Evolutionary conservation across 2,797 vertebrate genomes (phyloP).

Genomic region (Tauraco hartlaubi): DNA sequence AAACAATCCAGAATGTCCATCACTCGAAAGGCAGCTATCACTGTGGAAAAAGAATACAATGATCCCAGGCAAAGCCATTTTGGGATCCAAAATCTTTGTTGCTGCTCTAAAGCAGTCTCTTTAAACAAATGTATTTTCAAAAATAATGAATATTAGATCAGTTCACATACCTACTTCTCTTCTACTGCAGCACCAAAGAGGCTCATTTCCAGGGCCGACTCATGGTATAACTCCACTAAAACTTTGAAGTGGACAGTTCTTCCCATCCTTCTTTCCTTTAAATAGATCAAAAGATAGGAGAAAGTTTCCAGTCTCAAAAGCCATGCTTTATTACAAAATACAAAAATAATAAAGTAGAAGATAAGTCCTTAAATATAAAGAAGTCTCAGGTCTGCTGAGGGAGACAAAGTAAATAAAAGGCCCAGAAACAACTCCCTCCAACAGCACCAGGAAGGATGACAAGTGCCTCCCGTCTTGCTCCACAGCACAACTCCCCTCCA

Average conservation of each 20-base stretch:
- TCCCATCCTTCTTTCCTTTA: neutral
- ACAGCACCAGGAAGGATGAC: neutral
- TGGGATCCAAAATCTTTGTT: neutral
- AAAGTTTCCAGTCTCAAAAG: neutral
- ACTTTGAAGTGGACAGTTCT: neutral
- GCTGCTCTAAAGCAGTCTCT: neutral
- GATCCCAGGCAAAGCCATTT: neutral
- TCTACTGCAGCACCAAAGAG: neutral
- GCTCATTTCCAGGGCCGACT: neutral
- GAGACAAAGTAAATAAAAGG: neutral
- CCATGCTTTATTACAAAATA: constrained; percentile 8
- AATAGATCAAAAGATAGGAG: neutral
- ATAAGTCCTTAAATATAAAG: neutral
- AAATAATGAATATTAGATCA: neutral
- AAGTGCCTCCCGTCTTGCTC: neutral
- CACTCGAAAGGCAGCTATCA: neutral
- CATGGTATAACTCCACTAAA: neutral
- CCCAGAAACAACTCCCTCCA: neutral
- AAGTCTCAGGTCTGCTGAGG: neutral
- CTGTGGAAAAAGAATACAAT: neutral
- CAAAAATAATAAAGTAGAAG: neutral
- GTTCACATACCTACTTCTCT: neutral
- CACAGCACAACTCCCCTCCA: neutral
- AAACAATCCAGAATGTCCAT: neutral
- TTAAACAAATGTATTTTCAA: neutral